These are phyloP conservation scores for Chascanopsetta lugubris DNA, from an alignment of 2,113 vertebrate species.

Conservation along the genomic window DNA sequence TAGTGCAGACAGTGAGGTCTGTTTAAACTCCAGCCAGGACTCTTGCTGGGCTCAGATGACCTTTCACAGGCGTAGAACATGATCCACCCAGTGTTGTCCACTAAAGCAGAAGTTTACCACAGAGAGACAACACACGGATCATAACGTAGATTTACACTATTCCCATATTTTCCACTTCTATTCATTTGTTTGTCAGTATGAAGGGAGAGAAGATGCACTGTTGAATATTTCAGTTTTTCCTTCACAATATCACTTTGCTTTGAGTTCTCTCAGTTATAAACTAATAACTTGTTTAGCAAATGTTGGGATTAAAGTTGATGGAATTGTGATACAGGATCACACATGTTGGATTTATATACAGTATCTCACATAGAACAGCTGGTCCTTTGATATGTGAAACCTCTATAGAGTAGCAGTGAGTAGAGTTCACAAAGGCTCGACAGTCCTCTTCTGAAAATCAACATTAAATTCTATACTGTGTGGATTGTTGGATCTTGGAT, in stretches of 20 bases:
- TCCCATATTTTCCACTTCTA: neutral
- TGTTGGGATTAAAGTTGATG: slow-evolving; percentile 1
- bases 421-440: neutral
- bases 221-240: too few species aligned
- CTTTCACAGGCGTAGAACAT: slow-evolving; percentile 47
- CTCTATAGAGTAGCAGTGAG: neutral
- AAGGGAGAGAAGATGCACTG: neutral
- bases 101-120: neutral
- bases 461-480: too few species aligned
- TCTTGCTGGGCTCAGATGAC: slow-evolving; percentile 59
- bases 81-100: slow-evolving; percentile 3
- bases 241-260: too few species aligned
- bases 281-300: too few species aligned
- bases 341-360: slow-evolving; percentile 17
- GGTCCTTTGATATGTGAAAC: slow-evolving; percentile 36
- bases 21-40: slow-evolving; percentile 69
- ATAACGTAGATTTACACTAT: neutral
- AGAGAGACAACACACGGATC: slow-evolving; percentile 16
- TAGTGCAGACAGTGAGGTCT: slow-evolving; percentile 60
- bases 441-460: neutral
- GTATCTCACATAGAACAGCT: slow-evolving; percentile 23
- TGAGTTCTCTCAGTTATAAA: too few species aligned
- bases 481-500: too few species aligned
- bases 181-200: neutral
- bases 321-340: slow-evolving; percentile 2